Conservation (phyloP, 2,113 vertebrate genomes). For the Coregonus clupeaformis region DNA sequence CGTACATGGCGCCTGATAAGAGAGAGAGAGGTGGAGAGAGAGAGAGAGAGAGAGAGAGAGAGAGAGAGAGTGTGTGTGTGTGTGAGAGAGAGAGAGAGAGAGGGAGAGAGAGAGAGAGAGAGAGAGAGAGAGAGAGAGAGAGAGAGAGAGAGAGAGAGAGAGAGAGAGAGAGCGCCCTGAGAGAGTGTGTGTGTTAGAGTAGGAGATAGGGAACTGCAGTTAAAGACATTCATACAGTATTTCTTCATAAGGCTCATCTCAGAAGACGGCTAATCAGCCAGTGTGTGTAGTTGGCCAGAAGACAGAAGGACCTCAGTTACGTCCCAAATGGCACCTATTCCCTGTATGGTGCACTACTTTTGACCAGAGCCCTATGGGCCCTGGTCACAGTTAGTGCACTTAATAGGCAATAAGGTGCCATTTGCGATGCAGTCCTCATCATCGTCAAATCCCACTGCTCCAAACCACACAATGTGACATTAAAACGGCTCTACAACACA, state of each 20-base stretch:
- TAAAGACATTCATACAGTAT: background rate
- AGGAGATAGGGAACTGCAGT: no score
- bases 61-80: background rate
- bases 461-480: slow-evolving; percentile 3
- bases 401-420: background rate
- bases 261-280: slow-evolving; percentile 27
- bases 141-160: background rate
- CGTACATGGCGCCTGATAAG: background rate
- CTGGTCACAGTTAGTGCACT: slow-evolving; percentile 1
- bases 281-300: slow-evolving; percentile 19
- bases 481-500: slow-evolving; percentile 14
- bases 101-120: no score
- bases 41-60: background rate
- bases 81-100: no score
- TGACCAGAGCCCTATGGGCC: no score
- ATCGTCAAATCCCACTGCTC: slow-evolving; percentile 25
- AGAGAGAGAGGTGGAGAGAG: background rate
- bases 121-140: no score
- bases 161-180: background rate
- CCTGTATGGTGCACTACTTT: no score
- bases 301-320: slow-evolving; percentile 23
- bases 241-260: slow-evolving; percentile 10
- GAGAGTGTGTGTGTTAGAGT: no score
- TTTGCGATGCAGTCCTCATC: no score
- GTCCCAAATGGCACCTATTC: no score